Percentiles rank a stretch among this genome's conserved stretches.
Conservation (phyloP, 2,888 invertebrate species). For the Prenolepis imparis region DNA sequence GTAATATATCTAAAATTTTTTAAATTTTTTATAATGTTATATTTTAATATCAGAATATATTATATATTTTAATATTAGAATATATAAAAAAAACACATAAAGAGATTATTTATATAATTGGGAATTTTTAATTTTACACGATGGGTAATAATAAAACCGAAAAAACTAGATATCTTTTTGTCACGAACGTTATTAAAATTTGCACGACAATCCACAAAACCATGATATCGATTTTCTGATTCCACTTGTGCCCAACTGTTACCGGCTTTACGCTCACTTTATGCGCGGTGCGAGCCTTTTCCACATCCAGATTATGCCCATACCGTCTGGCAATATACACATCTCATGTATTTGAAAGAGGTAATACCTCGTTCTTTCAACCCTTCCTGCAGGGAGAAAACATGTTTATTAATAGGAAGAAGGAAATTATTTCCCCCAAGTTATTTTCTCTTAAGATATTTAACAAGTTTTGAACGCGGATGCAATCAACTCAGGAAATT, state of each 20-base stretch:
- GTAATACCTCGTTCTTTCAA: conserved; percentile 18
- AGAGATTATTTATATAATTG: neutral
- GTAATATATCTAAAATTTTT: neutral
- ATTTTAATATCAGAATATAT: no score
- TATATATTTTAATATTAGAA: neutral
- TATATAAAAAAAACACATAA: neutral
- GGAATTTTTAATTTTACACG: neutral
- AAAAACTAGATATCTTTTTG: neutral
- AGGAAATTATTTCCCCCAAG: conserved; percentile 9
- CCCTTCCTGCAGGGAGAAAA: neutral
- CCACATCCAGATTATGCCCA: conserved; percentile 36
- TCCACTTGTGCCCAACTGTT: conserved; percentile 43
- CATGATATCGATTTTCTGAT: conserved; percentile 46
- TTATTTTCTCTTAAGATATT: conserved; percentile 15
- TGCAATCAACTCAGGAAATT: conserved; percentile 7
- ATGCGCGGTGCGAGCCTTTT: conserved; percentile 40
- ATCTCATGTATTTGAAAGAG: conserved; percentile 47
- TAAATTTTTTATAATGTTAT: neutral
- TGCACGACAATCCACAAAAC: conserved; percentile 40
- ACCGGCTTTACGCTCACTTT: conserved; percentile 50
- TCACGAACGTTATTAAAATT: conserved; percentile 46
- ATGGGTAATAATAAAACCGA: neutral
- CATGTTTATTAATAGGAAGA: conserved; percentile 36
- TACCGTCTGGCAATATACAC: conserved; percentile 37
- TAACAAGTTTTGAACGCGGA: conserved; percentile 22